Evolutionary conservation across 2,888 invertebrate genomes (phyloP).

Genomic region (Cactoblastis cactorum): DNA sequence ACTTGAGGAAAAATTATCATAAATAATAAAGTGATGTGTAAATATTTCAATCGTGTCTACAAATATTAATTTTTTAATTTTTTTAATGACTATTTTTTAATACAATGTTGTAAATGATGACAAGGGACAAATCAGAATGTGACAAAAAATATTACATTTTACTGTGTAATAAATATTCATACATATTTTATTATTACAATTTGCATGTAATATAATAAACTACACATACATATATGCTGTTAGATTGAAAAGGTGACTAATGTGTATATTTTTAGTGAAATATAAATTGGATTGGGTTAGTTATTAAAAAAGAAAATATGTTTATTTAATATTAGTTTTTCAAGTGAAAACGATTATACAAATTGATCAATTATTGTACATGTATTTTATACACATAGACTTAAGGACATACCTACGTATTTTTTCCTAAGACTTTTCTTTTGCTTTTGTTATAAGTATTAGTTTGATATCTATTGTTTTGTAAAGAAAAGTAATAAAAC

Average conservation of each 20-base stretch:
- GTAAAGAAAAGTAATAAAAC: constrained; percentile 13
- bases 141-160: constrained; percentile 9
- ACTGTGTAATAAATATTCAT: constrained; percentile 1
- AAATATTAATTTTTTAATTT: not conserved
- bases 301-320: not conserved
- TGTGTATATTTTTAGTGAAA: not conserved
- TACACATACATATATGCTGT: not conserved
- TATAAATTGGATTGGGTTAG: not conserved
- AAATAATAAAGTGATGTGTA: constrained; percentile 4
- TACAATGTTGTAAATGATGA: not conserved
- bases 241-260: constrained; percentile 5
- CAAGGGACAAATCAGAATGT: constrained; percentile 4
- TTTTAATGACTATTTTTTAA: not conserved
- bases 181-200: constrained; percentile 2
- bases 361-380: constrained; percentile 15
- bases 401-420: constrained; percentile 5
- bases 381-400: constrained; percentile 19
- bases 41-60: not conserved
- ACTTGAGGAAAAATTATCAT: not conserved
- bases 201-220: not conserved
- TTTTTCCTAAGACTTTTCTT: constrained; percentile 6
- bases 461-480: constrained; percentile 11
- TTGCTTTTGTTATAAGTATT: constrained; percentile 10
- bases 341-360: constrained; percentile 4
- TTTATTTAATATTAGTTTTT: constrained; percentile 5